Evolutionary conservation across 2,888 invertebrate genomes (phyloP), one percentile per base, ranked within the genome.

Genomic region (Oligia fasciuncula): DNA sequence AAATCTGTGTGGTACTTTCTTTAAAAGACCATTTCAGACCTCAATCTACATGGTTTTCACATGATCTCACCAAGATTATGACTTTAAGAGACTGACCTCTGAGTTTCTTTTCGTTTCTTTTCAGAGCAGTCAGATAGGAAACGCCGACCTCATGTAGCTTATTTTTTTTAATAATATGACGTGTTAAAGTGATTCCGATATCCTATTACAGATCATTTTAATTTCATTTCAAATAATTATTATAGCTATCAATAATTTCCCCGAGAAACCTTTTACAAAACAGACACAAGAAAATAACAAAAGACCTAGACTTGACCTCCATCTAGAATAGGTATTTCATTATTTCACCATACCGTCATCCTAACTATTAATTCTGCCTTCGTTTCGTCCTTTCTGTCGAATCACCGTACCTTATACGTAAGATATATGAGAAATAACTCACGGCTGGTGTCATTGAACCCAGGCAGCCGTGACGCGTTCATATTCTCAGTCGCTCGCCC

Each of bases 401-500:
- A 71, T 83, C 73, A 78, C n/a, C 29, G 66, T 54, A 74, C 69
- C 63, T 72, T 71, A 72, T 75, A 51, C n/a, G 29, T 19, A 71
- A 65, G 29, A 76, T 72, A 67, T 43, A 77, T 73, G 63, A 74
- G 70, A 73, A 63, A 80, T 76, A 81, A 93, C 95, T 95, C 85
- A 96, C 96, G 92, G 84, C 88, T 93, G 84, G 95, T 94, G 91
- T 94, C 93, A 90, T 96, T 96, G 89, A 94, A 89, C 89, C 89
- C 94, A 86, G 91, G 92, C 78, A 90, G 90, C 83, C 87, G 92
- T 91, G 96, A 94, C 85, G 92, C 92, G 92, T 96, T 96, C 96
- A 96, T 96, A 91, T 89, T 95, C 80, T 79, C 91, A 89, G 93
- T 94, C 96, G 95, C 96, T 94, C 96, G 96, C 93, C 96, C 96